Evolutionary conservation across 1,140 invertebrate species (phyloP), one percentile per base, ranked within the genome.

Genomic region (Phortica variegata): DNA sequence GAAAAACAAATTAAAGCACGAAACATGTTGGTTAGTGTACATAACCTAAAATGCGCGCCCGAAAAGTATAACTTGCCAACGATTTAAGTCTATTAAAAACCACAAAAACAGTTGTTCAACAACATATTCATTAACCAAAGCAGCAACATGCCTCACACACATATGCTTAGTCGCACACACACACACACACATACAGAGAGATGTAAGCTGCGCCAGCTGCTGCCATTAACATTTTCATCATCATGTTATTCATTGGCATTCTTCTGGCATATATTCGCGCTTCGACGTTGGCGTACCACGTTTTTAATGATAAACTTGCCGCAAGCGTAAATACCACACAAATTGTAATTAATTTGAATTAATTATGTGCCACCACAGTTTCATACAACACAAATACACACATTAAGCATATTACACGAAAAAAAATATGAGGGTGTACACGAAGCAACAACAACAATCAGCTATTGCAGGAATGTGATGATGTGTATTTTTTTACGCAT

Each of bases 341-440:
- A 68, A 68, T 69, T 66, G 63, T 63, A 68, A 68, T 68, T 68
- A 68, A 68, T 68, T 68, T 68, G 65, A 68, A 68, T 68, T 68
- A 68, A 68, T 68, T 68, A 68, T 68, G 63, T 68, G 61, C 57
- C 61, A 60, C 63, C n/a, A n/a, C n/a, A n/a, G n/a, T 62, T 65
- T 57, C 56, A 20, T 16, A 42, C 23, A 33, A 44, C 36, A 20
- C 29, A 9, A n/a, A 42, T 20, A 37, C 39, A 42, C 18, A 21
- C 18, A 43, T 54, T 51, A 46, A 59, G 49, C 47, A 47, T 38
- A 54, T 43, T n/a, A n/a, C 18, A 15, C 13, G 32, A 41, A 20
- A 26, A 34, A 31, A 31, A 53, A 52, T 39, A 33, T 39, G 26
- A 21, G 32, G 33, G 31, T 37, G 19, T 32, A 43, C 12, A 33